Evolutionary conservation across 1,140 invertebrate genomes (phyloP).

Genomic region (Acromyrmex echinatior): DNA sequence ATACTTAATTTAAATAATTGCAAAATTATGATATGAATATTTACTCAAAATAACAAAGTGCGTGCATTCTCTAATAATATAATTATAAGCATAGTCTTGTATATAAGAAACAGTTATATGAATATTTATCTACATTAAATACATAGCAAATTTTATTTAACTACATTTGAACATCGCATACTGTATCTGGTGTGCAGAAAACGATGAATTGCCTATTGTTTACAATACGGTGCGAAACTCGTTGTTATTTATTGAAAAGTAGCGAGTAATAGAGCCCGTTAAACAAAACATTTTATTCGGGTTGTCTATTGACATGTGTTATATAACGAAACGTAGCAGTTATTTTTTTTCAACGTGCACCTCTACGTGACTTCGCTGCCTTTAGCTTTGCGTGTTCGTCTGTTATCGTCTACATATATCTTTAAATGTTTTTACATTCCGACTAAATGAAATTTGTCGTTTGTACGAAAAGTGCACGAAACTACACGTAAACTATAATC

Average conservation of each 20-base stretch:
- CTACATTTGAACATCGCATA: not conserved
- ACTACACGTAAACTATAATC: not conserved
- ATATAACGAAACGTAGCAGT: not conserved
- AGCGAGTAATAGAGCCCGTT: constrained; percentile 28
- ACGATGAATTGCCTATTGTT: constrained; percentile 27
- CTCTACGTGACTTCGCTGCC: not conserved
- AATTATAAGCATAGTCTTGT: not conserved
- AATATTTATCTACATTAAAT: not conserved
- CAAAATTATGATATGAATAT: too few species aligned
- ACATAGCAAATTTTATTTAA: constrained; percentile 28
- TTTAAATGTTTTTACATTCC: constrained; percentile 33
- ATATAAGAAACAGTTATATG: not conserved
- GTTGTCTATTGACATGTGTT: constrained; percentile 6
- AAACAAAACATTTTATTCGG: constrained; percentile 41
- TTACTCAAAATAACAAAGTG: not conserved
- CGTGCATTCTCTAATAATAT: not conserved
- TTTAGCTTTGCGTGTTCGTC: constrained; percentile 19
- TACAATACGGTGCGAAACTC: not conserved
- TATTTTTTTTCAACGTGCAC: constrained; percentile 25
- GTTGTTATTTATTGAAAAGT: constrained; percentile 49
- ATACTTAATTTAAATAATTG: constrained; percentile 19
- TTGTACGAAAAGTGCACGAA: not conserved
- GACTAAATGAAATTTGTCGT: constrained; percentile 38
- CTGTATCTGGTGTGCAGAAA: not conserved
- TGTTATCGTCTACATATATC: not conserved